Base-by-base conservation (phyloP, 2,888 invertebrate genomes). In the Encarsia formosa region DNA sequence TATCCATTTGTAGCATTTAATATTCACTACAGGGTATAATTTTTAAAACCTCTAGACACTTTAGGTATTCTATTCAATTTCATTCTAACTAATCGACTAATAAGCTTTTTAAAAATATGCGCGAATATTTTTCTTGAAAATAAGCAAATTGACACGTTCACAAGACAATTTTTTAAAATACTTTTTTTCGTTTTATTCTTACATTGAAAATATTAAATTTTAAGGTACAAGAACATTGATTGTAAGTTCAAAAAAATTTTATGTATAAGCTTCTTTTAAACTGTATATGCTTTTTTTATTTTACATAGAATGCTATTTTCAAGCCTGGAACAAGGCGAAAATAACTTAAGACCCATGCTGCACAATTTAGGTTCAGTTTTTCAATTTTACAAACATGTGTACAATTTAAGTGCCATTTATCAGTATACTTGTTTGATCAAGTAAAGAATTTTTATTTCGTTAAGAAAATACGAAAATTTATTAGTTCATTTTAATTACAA, bases 81-180 rank as follows among this genome's bases (percentile, higher is more conserved):
- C 32, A 34, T 13, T 35, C 19, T 49, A 51, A 35, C 22, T 51
- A 40, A 6, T 46, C n/a, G n/a, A n/a, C 38, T 16, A 20, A 26
- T 29, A 55, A 48, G 44, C 48, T 51, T 47, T 51, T 55, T 51
- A 55, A 55, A 55, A 55, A 55, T 51, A 55, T 34, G 41, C 44
- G 52, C 49, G 26, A 26, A 6, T 41, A 11, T 49, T 32, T 47
- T 24, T 48, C 8, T 43, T 19, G 13, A 35, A 39, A 35, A 32
- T 35, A 52, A 52, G 45, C 49, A 26, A 55, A 55, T 55, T 52
- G 52, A 52, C 52, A 52, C 23, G 41, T 38, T 52, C 20, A 34
- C 31, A 49, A 37, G 41, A 55, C 20, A 49, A 11, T 40, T 26
- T n/a, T n/a, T n/a, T n/a, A 38, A 40, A 41, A 20, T 47, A 45